These are phyloP conservation scores for Pomatorhinus ruficollis DNA, from an alignment of 2,113 vertebrate species.

Conservation along the genomic window DNA sequence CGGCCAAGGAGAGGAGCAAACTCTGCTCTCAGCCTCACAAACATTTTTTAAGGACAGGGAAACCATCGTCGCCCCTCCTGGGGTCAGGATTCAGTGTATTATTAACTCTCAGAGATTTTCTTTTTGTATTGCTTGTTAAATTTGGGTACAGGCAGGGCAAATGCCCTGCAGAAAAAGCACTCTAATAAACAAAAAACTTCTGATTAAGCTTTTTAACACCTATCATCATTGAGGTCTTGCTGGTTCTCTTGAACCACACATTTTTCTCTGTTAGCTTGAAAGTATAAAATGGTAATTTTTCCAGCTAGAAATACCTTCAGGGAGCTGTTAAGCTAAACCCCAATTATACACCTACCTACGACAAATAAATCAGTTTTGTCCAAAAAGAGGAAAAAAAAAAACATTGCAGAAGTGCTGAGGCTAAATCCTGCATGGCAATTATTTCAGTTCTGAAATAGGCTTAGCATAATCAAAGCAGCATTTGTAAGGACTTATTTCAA, in stretches of 20 bases:
- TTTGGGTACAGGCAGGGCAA: background rate
- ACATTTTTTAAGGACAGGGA: background rate
- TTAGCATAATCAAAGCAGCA: slow-evolving; percentile 49
- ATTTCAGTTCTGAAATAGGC: slow-evolving; percentile 17
- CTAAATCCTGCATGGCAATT: slow-evolving; percentile 11
- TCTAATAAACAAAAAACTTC: background rate
- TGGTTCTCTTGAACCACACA: background rate
- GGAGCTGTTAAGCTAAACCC: slow-evolving; percentile 24
- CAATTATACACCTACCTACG: slow-evolving; percentile 16
- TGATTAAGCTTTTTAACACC: background rate
- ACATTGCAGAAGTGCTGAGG: background rate
- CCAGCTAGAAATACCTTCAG: slow-evolving; percentile 22
- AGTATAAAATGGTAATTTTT: slow-evolving; percentile 27
- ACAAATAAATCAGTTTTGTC: slow-evolving; percentile 18
- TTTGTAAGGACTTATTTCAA: slow-evolving; percentile 18
- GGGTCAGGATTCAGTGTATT: background rate
- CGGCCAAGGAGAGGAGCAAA: background rate
- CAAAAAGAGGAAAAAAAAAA: background rate
- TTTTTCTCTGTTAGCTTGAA: background rate
- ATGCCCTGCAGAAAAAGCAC: background rate
- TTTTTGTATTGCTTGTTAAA: background rate
- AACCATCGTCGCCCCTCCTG: fast-evolving
- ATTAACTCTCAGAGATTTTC: background rate
- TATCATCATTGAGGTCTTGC: background rate
- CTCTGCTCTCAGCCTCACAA: background rate